Evolutionary conservation across 53 echinoderm and acorn worm genomes (phyloP).

Genomic region (Pentamera pediparva): DNA sequence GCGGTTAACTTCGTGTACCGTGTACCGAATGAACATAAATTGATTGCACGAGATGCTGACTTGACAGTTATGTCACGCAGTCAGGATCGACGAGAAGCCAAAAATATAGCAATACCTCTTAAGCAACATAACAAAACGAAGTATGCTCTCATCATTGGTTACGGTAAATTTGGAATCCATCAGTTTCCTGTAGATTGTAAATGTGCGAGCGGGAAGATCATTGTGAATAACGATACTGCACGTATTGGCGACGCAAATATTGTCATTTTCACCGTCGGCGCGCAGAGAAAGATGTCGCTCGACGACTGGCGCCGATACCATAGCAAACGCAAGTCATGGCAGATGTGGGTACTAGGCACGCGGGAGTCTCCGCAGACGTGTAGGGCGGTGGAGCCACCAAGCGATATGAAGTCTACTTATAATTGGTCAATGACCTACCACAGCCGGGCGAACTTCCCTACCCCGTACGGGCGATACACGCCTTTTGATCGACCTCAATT

Average conservation of each 20-base stretch:
- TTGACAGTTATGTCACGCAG: too few relatives aligned
- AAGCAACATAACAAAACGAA: neutral
- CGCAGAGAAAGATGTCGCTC: neutral
- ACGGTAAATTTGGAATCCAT: conserved; percentile 5
- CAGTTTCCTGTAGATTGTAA: neutral
- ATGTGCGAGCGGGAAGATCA: neutral
- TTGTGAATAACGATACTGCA: neutral
- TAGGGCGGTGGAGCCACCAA: neutral
- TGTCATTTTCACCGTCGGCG: conserved; percentile 13
- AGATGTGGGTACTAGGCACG: conserved; percentile 7
- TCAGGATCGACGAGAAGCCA: too few relatives aligned
- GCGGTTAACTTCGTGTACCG: neutral
- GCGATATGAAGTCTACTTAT: neutral
- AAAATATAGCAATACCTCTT: too few relatives aligned
- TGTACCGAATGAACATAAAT: neutral
- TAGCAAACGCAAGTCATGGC: neutral
- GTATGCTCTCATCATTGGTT: conserved; percentile 1
- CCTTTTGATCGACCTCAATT: neutral
- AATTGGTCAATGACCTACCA: conserved; percentile 16
- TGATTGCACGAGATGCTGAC: neutral
- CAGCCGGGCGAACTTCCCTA: conserved; percentile 10
- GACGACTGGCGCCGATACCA: conserved; percentile 6
- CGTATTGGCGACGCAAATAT: neutral
- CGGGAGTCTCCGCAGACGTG: conserved; percentile 4
- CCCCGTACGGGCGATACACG: conserved; percentile 3